Evolutionary conservation across 64 coral and sea anemone species (phyloP), one percentile per base, ranked within the genome.

Genomic region (Porites lutea): DNA sequence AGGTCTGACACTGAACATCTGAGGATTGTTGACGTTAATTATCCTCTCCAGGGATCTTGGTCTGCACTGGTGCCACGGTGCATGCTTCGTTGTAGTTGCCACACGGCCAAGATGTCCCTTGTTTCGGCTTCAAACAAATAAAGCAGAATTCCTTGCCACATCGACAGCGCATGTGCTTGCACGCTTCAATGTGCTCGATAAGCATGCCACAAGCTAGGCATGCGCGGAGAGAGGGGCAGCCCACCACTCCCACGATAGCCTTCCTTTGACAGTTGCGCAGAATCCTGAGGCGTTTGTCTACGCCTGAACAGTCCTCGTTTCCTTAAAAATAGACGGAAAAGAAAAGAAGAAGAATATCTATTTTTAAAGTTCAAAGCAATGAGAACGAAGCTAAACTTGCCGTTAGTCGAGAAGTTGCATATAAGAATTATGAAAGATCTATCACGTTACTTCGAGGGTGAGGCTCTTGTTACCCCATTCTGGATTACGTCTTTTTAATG

Each of bases 111-210:
- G 48, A 69, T 2, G 12, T 45, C 8, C 9, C 16, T 44, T 74
- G 59, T 87, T 50, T 88, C 16, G 88, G 81, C 61, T 93, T 90
- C 52, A 98, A 48, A 67, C 96, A 98, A 27, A 98, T 98, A 71
- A 98, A 98, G 51, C 96, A 98, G 78, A 98, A 98, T 14, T 86
- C 5, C 43, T 93, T 78, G 23, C 89, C 89, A 65, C 96, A 98
- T 13, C 66, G 72, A 66, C 96, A 98, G 6, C 14, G 90, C 96
- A 98, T 98, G 76, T 98, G 92, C 22, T 98, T 98, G 67, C 96
- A 98, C 48, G 48, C 89, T 63, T 4, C 43, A 50, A 71, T 76
- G 45, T 97, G 96, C n/a, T 97, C 96, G 77, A 97, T 94, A 18
- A 97, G 65, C 9, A 97, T 80, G 66, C 96, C 96, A 14, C 96